Conservation (phyloP, 1,140 invertebrate species). For the Probaryconus sp. region DNA sequence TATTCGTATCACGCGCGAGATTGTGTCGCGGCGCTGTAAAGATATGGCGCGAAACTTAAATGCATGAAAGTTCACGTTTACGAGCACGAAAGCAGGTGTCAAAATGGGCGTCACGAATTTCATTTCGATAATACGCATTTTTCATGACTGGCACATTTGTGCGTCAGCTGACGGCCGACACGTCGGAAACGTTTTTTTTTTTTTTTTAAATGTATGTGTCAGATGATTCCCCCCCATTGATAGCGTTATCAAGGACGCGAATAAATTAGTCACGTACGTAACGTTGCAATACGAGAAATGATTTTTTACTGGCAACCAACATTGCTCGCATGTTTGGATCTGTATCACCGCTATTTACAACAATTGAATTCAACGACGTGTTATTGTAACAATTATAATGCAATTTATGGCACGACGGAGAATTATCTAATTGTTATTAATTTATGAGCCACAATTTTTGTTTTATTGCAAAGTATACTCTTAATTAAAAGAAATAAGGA, state of each 20-base stretch:
- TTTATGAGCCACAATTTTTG: too few relatives aligned
- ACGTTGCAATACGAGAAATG: conserved; percentile 1
- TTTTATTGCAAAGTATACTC: too few relatives aligned
- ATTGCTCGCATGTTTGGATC: conserved; percentile 33
- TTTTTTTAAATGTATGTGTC: too few relatives aligned
- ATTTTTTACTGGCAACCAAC: conserved; percentile 15
- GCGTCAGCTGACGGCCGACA: too few relatives aligned
- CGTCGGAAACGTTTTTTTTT: too few relatives aligned
- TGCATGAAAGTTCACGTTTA: conserved; percentile 28
- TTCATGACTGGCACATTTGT: conserved; percentile 19
- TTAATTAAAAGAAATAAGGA: too few relatives aligned
- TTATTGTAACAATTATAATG: too few relatives aligned
- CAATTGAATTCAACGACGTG: too few relatives aligned
- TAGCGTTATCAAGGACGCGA: conserved; percentile 7
- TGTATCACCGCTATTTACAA: conserved; percentile 19
- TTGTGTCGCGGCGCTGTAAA: conserved; percentile 26
- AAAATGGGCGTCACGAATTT: conserved; percentile 42
- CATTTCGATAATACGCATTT: conserved; percentile 36
- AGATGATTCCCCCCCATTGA: too few relatives aligned
- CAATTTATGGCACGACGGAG: too few relatives aligned
- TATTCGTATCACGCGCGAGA: conserved; percentile 12
- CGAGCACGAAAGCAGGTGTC: conserved; percentile 24
- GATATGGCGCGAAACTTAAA: conserved; percentile 22
- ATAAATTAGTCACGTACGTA: conserved; percentile 22
- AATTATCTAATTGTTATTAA: too few relatives aligned